A percentile compares a stretch with the other conserved stretches of the same genome.
Conservation (phyloP, 1,140 invertebrate genomes). For the Heliconius himera region DNA sequence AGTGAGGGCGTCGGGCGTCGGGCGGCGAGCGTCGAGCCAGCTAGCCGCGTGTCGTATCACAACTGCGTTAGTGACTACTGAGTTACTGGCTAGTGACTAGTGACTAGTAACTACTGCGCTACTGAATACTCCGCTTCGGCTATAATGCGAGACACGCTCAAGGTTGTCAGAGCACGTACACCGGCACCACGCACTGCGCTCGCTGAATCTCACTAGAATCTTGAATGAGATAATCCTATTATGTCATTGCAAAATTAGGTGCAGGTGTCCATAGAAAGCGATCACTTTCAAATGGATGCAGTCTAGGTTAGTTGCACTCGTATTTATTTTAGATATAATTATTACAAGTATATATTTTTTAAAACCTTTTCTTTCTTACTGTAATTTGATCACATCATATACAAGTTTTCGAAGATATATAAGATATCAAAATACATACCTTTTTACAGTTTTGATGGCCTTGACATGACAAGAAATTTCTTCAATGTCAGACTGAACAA, state of each 20-base stretch:
- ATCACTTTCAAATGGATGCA: background rate
- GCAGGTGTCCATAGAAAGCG: background rate
- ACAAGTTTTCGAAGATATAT: background rate
- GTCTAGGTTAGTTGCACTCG: background rate
- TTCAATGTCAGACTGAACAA: too few relatives aligned
- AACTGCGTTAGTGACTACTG: background rate
- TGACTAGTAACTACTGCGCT: background rate
- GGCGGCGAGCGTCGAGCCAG: conserved; percentile 30
- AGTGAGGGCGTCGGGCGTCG: conserved; percentile 66
- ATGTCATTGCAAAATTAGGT: conserved; percentile 33
- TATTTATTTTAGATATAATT: background rate
- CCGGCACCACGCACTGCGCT: conserved; percentile 51
- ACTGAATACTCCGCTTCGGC: conserved; percentile 28
- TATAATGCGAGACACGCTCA: conserved; percentile 59
- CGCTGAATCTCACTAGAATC: conserved; percentile 52
- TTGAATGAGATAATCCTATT: conserved; percentile 54
- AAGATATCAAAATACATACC: too few relatives aligned
- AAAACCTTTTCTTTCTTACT: too few relatives aligned
- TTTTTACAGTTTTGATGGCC: too few relatives aligned
- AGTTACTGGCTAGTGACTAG: conserved; percentile 16
- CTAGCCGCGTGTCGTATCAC: conserved; percentile 35
- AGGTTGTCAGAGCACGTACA: conserved; percentile 61
- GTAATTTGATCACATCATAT: too few relatives aligned
- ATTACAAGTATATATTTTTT: background rate
- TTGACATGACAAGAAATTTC: too few relatives aligned